These are phyloP conservation scores for Heliconius congener DNA, from an alignment of 1,140 invertebrate species.

Conservation along the genomic window DNA sequence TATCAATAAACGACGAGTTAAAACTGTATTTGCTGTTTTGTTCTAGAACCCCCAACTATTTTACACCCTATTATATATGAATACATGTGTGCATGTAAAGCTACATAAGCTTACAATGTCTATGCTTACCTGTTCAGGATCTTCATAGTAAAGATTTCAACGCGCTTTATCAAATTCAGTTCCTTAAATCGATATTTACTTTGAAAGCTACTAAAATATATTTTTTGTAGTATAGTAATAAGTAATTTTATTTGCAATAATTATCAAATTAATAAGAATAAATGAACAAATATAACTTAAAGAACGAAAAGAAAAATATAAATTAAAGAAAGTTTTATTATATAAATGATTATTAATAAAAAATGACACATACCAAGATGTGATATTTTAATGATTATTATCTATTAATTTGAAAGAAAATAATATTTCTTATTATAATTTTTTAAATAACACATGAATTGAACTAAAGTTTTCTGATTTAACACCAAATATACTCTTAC, in stretches of 20 bases:
- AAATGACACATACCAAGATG: no score
- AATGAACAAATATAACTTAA: no score
- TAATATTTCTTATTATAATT: no score
- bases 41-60: slow-evolving; percentile 36
- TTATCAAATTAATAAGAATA: no score
- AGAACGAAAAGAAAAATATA: no score
- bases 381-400: no score
- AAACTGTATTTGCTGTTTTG: slow-evolving; percentile 77
- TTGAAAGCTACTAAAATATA: background rate
- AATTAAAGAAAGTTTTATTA: no score
- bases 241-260: background rate
- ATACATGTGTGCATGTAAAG: background rate
- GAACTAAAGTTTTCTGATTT: no score
- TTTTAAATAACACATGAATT: no score
- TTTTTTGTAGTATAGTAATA: background rate
- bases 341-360: no score
- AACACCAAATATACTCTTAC: no score
- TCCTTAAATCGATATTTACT: background rate
- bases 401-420: no score
- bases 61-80: slow-evolving; percentile 2
- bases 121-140: background rate
- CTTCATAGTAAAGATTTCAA: slow-evolving; percentile 42
- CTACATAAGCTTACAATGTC: background rate
- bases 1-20: slow-evolving; percentile 80
- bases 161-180: slow-evolving; percentile 22